Percentiles rank a stretch among this genome's conserved stretches.
Conservation (phyloP, 92 coral and sea anemone genomes). For the Phenganax marumi region DNA sequence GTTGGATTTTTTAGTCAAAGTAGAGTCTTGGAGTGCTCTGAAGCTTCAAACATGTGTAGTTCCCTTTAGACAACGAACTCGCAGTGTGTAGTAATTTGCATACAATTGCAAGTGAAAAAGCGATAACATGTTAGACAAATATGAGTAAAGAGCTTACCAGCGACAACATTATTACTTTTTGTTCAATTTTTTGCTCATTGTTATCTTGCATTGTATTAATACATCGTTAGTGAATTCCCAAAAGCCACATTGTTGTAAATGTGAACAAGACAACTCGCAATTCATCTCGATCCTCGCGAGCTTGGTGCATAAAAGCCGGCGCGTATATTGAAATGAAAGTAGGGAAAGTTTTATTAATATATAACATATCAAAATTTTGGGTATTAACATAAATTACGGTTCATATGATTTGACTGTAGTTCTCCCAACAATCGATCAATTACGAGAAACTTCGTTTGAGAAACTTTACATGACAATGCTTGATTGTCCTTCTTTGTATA, state of each 20-base stretch:
- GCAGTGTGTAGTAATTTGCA: constrained; percentile 33
- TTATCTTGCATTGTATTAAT: constrained; percentile 33
- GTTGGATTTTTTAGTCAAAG: neutral
- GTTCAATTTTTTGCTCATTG: constrained; percentile 15
- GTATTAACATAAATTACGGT: constrained; percentile 41
- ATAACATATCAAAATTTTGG: constrained; percentile 33
- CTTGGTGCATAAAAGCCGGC: constrained; percentile 7
- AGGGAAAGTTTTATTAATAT: constrained; percentile 37
- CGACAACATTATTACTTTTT: constrained; percentile 40
- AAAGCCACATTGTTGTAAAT: constrained; percentile 13
- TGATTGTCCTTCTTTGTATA: constrained; percentile 60
- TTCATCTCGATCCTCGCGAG: neutral
- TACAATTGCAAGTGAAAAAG: neutral
- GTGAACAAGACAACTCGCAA: constrained; percentile 3
- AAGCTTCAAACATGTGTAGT: neutral
- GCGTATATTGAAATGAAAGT: constrained; percentile 26
- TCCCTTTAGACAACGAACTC: neutral
- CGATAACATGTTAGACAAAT: constrained; percentile 30
- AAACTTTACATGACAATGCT: constrained; percentile 94
- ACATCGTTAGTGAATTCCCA: constrained; percentile 40
- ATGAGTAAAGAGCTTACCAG: constrained; percentile 38
- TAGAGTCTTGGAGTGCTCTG: neutral
- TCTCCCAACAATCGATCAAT: constrained; percentile 98
- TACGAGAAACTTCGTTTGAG: constrained; percentile 76
- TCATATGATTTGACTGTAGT: constrained; percentile 15